Percentiles rank a stretch among this genome's conserved stretches.
Conservation (phyloP, 1,140 invertebrate genomes). For the Archegozetes longisetosus region DNA sequence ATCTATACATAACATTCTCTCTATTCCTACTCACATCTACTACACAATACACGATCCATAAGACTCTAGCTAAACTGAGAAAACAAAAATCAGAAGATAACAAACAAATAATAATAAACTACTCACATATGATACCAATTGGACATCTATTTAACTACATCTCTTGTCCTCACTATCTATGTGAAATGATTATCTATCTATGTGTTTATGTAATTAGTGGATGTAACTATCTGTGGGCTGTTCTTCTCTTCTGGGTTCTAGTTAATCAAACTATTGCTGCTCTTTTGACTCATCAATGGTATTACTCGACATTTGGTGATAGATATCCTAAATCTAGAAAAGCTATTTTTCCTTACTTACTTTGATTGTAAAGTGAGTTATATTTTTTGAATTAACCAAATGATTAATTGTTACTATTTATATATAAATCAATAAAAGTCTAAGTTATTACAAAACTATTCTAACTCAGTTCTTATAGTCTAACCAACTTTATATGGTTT, state of each 20-base stretch:
- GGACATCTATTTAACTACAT: conserved; percentile 58
- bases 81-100: background rate
- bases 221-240: conserved; percentile 21
- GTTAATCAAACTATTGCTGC: conserved; percentile 61
- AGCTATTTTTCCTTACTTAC: conserved; percentile 33
- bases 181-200: conserved; percentile 59
- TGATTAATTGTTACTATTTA: too few relatives aligned
- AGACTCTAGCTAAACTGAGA: background rate
- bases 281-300: conserved; percentile 60
- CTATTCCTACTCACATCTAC: background rate
- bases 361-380: conserved; percentile 18
- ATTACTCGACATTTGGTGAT: conserved; percentile 46
- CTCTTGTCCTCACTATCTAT: conserved; percentile 61
- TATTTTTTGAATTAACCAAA: too few relatives aligned
- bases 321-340: conserved; percentile 44
- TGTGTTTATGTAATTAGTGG: conserved; percentile 40
- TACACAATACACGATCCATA: background rate
- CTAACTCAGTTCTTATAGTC: too few relatives aligned
- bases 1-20: background rate
- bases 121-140: conserved; percentile 44
- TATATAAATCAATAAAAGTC: too few relatives aligned
- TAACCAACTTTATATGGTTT: too few relatives aligned
- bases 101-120: conserved; percentile 21
- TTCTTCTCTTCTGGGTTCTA: conserved; percentile 45
- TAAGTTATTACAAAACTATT: too few relatives aligned